Conservation (phyloP, 2,888 invertebrate species). For the Stenotaenia linearis region DNA sequence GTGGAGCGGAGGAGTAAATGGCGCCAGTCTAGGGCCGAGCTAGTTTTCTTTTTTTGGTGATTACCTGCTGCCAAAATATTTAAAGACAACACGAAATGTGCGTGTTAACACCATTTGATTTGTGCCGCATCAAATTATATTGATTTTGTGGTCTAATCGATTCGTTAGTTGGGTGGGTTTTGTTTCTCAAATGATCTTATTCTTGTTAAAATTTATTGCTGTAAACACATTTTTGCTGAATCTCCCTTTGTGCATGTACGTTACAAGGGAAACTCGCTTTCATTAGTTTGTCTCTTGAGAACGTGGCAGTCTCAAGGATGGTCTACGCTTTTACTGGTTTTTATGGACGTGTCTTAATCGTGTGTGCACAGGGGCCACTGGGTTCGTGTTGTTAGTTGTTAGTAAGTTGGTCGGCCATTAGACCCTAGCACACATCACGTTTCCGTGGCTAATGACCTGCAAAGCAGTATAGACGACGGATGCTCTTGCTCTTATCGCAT, state of each 20-base stretch:
- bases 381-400: slow-evolving; percentile 17
- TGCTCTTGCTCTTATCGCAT: not conserved
- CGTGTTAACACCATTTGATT: not conserved
- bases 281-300: slow-evolving; percentile 5
- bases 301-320: not conserved
- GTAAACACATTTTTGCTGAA: not conserved
- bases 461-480: slow-evolving; percentile 6
- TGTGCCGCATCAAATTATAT: slow-evolving; percentile 10
- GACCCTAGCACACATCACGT: slow-evolving; percentile 13
- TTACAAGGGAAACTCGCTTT: not conserved
- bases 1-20: not conserved
- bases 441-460: slow-evolving; percentile 11
- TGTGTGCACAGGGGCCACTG: slow-evolving; percentile 6
- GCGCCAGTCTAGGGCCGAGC: not conserved
- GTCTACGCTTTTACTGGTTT: not conserved
- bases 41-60: not conserved
- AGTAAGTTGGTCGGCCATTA: slow-evolving; percentile 11
- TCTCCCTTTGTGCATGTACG: not conserved
- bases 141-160: not conserved
- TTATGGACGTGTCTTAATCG: slow-evolving; percentile 24
- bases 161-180: not conserved
- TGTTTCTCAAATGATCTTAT: not conserved
- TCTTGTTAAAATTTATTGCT: not conserved
- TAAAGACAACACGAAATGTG: slow-evolving; percentile 1
- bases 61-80: slow-evolving; percentile 12